A percentile compares a stretch with the other conserved stretches of the same genome.
Evolutionary conservation across 2,797 vertebrate species (phyloP).

Genomic region (Centropyge bicolor): DNA sequence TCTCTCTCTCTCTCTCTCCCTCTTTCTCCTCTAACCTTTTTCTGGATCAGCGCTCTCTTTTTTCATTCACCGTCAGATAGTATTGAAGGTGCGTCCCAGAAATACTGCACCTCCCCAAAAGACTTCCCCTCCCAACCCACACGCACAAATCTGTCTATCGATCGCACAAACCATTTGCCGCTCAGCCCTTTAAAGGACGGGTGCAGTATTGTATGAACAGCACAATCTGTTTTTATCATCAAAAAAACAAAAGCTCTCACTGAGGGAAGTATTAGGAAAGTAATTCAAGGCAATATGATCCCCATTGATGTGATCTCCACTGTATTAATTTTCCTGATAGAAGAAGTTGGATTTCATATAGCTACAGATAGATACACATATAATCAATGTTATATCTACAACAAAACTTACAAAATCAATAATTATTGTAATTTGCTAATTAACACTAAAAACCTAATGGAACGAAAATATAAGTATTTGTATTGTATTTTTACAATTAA

Average conservation of each 20-base stretch:
- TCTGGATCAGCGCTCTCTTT: slow-evolving; percentile 57
- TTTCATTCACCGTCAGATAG: slow-evolving; percentile 49
- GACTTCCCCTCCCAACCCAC: slow-evolving; percentile 7
- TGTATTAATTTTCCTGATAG: slow-evolving; percentile 58
- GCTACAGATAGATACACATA: slow-evolving; percentile 23
- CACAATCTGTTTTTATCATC: slow-evolving; percentile 62
- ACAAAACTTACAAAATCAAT: slow-evolving; percentile 10
- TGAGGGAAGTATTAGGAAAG: slow-evolving; percentile 66
- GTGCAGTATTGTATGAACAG: slow-evolving; percentile 51
- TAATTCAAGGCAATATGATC: slow-evolving; percentile 73
- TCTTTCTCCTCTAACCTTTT: slow-evolving; percentile 58
- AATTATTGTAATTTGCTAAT: slow-evolving; percentile 10
- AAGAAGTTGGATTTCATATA: slow-evolving; percentile 50
- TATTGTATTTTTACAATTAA: slow-evolving; percentile 1
- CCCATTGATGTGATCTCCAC: slow-evolving; percentile 58
- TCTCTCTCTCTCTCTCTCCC: slow-evolving; percentile 39
- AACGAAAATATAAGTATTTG: not conserved
- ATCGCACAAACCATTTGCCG: slow-evolving; percentile 61
- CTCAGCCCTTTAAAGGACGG: slow-evolving; percentile 36
- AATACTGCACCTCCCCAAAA: slow-evolving; percentile 46
- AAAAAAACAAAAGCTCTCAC: slow-evolving; percentile 63
- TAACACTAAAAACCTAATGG: not conserved
- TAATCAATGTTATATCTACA: slow-evolving; percentile 20
- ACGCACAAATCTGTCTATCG: slow-evolving; percentile 48
- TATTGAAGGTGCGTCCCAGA: slow-evolving; percentile 47